phyloP scores from a whole-genome alignment of 2,888 invertebrate genomes.

The Nebria salina region DNA sequence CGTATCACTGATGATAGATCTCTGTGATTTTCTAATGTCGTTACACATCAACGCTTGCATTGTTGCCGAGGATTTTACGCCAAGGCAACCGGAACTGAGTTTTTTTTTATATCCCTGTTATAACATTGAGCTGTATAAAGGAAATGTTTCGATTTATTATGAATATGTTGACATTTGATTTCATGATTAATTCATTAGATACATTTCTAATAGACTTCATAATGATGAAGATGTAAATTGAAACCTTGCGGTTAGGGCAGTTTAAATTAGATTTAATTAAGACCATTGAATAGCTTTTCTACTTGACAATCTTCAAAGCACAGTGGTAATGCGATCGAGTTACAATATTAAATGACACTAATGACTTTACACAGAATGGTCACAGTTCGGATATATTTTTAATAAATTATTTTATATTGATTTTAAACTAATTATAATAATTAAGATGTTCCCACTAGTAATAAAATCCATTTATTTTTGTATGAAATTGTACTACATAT shows the following conservation, averaged over 20 bases:
- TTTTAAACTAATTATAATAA: no score
- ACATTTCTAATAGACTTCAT: no score
- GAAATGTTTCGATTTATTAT: not conserved
- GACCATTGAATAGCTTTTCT: not conserved
- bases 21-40: constrained; percentile 1
- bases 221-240: no score
- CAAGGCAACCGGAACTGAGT: not conserved
- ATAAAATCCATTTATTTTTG: no score
- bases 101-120: not conserved
- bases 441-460: no score
- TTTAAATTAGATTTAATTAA: no score
- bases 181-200: not conserved
- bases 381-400: not conserved
- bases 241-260: no score
- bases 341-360: constrained; percentile 38
- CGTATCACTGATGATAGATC: not conserved
- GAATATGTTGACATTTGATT: not conserved
- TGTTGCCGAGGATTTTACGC: not conserved
- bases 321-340: not conserved
- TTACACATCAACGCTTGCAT: not conserved
- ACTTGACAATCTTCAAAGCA: not conserved
- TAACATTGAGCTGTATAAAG: not conserved
- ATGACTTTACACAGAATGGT: constrained; percentile 22
- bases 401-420: not conserved
- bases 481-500: no score